A percentile compares a stretch with the other conserved stretches of the same genome.
These are phyloP conservation scores for Epinephelus malabaricus DNA, from an alignment of 2,797 vertebrate genomes.

Conservation along the genomic window DNA sequence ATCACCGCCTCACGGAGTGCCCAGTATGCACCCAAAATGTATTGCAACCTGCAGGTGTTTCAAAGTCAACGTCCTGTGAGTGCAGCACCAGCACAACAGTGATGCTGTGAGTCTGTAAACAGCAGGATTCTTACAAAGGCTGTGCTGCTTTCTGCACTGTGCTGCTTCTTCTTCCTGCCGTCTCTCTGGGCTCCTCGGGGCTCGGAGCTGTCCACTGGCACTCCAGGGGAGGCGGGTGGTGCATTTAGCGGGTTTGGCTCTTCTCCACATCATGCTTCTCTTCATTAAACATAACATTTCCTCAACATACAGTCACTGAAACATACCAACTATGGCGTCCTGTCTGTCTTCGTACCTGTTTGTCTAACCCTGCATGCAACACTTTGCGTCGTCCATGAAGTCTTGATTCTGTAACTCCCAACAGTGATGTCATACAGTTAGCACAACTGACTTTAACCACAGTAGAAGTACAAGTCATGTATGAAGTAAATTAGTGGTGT, in stretches of 20 bases:
- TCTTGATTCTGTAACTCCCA: conserved; percentile 27
- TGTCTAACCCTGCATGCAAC: conserved; percentile 51
- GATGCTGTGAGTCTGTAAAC: conserved; percentile 1
- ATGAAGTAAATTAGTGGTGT: conserved; percentile 21
- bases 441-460: conserved; percentile 3
- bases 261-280: conserved; percentile 26
- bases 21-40: not conserved
- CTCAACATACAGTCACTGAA: conserved; percentile 19
- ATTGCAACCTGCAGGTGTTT: conserved; percentile 12
- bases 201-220: not conserved
- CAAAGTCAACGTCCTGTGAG: not conserved
- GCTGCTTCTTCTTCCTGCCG: conserved; percentile 13
- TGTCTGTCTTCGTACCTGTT: conserved; percentile 19
- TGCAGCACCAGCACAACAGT: not conserved
- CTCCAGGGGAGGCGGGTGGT: conserved; percentile 5
- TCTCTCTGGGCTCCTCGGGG: conserved; percentile 16
- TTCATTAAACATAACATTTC: conserved; percentile 22
- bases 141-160: conserved; percentile 9
- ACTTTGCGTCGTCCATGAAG: conserved; percentile 15
- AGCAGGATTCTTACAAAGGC: not conserved
- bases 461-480: conserved; percentile 8
- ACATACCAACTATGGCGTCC: conserved; percentile 14
- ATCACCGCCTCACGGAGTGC: not conserved
- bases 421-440: not conserved
- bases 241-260: conserved; percentile 28